Conservation (phyloP, 2,888 invertebrate species). For the Dexiosoma caninum region DNA sequence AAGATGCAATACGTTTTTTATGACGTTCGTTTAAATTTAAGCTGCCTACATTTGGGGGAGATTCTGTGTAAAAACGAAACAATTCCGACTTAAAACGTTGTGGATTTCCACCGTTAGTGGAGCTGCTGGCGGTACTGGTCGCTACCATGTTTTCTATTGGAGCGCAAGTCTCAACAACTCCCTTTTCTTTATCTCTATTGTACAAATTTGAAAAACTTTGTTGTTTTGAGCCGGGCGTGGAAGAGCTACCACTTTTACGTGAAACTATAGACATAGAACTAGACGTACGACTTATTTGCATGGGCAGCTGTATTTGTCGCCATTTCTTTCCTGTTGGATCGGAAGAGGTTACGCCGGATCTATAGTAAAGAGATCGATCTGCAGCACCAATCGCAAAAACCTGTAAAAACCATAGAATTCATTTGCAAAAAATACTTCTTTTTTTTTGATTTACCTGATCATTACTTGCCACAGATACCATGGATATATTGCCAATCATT, state of each 20-base stretch:
- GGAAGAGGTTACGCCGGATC: slow-evolving; percentile 85
- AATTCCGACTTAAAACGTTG: slow-evolving; percentile 75
- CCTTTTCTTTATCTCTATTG: slow-evolving; percentile 75
- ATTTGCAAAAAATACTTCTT: not conserved
- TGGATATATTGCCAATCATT: slow-evolving; percentile 90
- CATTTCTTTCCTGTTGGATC: slow-evolving; percentile 93
- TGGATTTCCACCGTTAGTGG: slow-evolving; percentile 70
- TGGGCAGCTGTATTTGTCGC: slow-evolving; percentile 87
- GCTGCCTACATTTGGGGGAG: slow-evolving; percentile 77
- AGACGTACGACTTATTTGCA: slow-evolving; percentile 90
- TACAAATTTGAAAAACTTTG: slow-evolving; percentile 83
- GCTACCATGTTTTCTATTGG: slow-evolving; percentile 77
- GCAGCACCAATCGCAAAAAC: slow-evolving; percentile 89
- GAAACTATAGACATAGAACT: slow-evolving; percentile 86
- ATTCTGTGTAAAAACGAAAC: slow-evolving; percentile 73
- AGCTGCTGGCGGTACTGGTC: slow-evolving; percentile 73
- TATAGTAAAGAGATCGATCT: slow-evolving; percentile 88
- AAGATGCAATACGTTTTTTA: slow-evolving; percentile 70
- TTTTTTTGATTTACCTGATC: slow-evolving; percentile 84
- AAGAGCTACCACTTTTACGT: slow-evolving; percentile 75
- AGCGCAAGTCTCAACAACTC: slow-evolving; percentile 76
- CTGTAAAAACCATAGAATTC: slow-evolving; percentile 50
- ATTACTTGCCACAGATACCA: slow-evolving; percentile 90
- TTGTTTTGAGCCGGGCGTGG: slow-evolving; percentile 82
- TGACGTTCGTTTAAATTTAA: slow-evolving; percentile 75